Conservation (phyloP, 2,797 vertebrate species). For the Lepus oiostolus region DNA sequence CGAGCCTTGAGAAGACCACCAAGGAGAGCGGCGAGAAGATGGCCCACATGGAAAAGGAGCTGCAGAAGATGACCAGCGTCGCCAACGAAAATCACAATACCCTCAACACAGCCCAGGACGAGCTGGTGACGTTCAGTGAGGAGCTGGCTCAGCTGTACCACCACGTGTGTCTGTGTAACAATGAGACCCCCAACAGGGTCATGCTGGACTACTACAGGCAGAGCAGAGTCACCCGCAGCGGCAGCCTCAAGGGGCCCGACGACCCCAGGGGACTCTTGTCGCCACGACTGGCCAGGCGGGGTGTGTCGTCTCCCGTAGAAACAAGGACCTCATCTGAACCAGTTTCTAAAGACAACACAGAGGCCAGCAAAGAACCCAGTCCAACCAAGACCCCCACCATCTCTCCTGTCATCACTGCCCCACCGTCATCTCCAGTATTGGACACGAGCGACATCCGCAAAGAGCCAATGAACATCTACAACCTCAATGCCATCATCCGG, state of each 20-base stretch:
- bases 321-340: slow-evolving; percentile 92
- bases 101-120: slow-evolving; percentile 97
- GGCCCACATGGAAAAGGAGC: slow-evolving; percentile 93
- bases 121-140: slow-evolving; percentile 98
- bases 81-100: slow-evolving; percentile 95
- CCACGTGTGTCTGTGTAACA: slow-evolving; percentile 98
- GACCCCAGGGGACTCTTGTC: slow-evolving; percentile 95
- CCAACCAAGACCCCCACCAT: slow-evolving; percentile 92
- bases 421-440: slow-evolving; percentile 92
- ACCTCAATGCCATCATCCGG: slow-evolving; percentile 98
- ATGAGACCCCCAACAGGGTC: slow-evolving; percentile 98
- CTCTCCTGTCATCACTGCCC: slow-evolving; percentile 92
- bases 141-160: slow-evolving; percentile 99
- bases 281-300: slow-evolving; percentile 94
- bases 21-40: slow-evolving; percentile 93
- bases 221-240: slow-evolving; percentile 95
- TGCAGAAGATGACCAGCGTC: slow-evolving; percentile 91
- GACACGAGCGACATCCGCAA: slow-evolving; percentile 96
- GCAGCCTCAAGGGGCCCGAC: slow-evolving; percentile 96
- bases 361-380: slow-evolving; percentile 90
- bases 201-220: slow-evolving; percentile 99
- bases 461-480: slow-evolving; percentile 99
- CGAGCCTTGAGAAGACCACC: slow-evolving; percentile 91
- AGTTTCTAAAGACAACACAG: slow-evolving; percentile 90
- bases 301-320: slow-evolving; percentile 90